phyloP scores from a whole-genome alignment of 2,797 vertebrate species.

The Menidia menidia region DNA sequence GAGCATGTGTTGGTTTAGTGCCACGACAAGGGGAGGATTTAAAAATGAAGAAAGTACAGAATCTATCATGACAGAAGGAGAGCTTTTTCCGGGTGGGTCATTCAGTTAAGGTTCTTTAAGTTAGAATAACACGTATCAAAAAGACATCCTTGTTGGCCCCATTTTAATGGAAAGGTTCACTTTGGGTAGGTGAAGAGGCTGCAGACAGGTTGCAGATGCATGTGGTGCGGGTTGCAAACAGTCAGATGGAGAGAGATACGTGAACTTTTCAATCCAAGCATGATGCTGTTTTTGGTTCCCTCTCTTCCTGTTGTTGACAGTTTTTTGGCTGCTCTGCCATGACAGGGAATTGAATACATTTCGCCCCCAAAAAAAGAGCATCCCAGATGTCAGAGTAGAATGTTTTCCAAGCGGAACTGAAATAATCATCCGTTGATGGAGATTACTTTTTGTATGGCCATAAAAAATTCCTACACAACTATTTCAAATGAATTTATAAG shows the following conservation, averaged over 20 bases:
- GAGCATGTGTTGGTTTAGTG: background rate
- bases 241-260: slow-evolving; percentile 63
- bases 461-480: background rate
- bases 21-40: background rate
- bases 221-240: slow-evolving; percentile 37
- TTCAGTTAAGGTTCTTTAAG: background rate
- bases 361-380: slow-evolving; percentile 17
- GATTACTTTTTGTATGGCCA: slow-evolving; percentile 3
- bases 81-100: background rate
- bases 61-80: background rate
- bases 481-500: background rate
- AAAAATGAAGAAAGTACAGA: background rate
- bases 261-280: slow-evolving; percentile 36
- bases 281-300: slow-evolving; percentile 57
- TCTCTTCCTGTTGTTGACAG: slow-evolving; percentile 58
- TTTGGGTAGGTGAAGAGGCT: slow-evolving; percentile 37
- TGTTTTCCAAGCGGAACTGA: slow-evolving; percentile 22
- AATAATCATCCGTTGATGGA: slow-evolving; percentile 16
- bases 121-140: slow-evolving; percentile 21
- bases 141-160: slow-evolving; percentile 15
- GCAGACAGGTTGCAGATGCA: slow-evolving; percentile 18
- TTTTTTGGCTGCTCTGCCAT: slow-evolving; percentile 50
- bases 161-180: slow-evolving; percentile 11
- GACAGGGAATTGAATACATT: slow-evolving; percentile 38
- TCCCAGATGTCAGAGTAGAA: slow-evolving; percentile 45